Evolutionary conservation across 2,113 vertebrate species (phyloP).

Genomic region (Hypanus sabinus): DNA sequence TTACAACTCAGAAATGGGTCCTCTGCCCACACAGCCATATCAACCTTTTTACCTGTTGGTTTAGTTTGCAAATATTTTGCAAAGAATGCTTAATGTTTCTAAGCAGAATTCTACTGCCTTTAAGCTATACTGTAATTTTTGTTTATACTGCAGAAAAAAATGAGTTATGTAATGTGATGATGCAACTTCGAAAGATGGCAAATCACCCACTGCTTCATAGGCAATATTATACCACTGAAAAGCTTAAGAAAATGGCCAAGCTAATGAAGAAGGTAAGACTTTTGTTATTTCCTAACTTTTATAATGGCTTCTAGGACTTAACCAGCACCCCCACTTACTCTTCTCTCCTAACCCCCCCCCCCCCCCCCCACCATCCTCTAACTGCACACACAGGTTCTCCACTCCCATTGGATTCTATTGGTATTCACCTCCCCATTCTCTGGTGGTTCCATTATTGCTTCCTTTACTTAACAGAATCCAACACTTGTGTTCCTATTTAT

Average conservation of each 20-base stretch:
- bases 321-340: neutral
- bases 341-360: no score
- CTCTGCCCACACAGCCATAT: no score
- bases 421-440: no score
- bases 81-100: neutral
- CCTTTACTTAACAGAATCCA: no score
- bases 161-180: slow-evolving; percentile 82
- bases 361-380: no score
- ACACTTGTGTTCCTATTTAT: no score
- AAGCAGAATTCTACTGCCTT: neutral
- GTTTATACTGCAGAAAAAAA: slow-evolving; percentile 65
- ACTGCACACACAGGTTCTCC: no score
- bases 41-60: neutral
- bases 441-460: no score
- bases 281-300: neutral
- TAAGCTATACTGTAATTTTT: neutral
- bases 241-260: slow-evolving; percentile 76
- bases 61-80: neutral
- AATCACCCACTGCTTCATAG: slow-evolving; percentile 91
- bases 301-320: neutral
- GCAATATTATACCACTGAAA: slow-evolving; percentile 83
- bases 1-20: no score
- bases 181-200: slow-evolving; percentile 97
- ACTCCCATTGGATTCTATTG: no score
- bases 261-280: slow-evolving; percentile 84